Evolutionary conservation across 2,888 invertebrate species (phyloP), one percentile per base, ranked within the genome.

Genomic region (Rhamnusium bicolor): DNA sequence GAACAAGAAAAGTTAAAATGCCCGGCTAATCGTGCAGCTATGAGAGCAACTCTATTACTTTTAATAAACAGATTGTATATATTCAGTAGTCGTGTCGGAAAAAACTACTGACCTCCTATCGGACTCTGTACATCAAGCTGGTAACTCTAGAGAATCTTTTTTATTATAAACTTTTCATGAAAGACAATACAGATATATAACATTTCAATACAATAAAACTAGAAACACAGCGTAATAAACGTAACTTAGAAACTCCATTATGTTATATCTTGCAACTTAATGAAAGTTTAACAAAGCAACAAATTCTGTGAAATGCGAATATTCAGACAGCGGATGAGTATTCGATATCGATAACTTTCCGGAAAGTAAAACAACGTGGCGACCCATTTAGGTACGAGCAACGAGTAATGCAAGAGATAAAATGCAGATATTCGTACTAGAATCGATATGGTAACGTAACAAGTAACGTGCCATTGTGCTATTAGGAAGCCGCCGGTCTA

Each of bases 271-370:
- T 69, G 69, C 32, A 40, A 56, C 67, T 58, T 70, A 67, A 72
- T 72, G 70, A 68, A 70, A 72, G 47, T 71, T 56, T 65, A 56
- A 46, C 53, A 18, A 16, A 62, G 67, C 71, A 75, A 71, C 70
- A 70, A 75, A 70, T 75, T 68, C 56, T 69, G 65, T 54, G 74
- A 69, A 71, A 69, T 47, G 63, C 69, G 66, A 54, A 63, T 63
- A 54, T 71, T 71, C 54, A 56, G 68, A 65, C 71, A 69, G 63
- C 71, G 60, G 21, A 63, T 40, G 65, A 71, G 40, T 51, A 53
- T 69, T 69, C 65, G 61, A 71, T 74, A 40, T 40, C 40, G 40
- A 40, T 40, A 40, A 27, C 61, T 62, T 74, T 66, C 53, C 69
- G 60, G 60, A 32, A 65, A 74, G 62, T 60, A 47, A 74, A 65